Evolutionary conservation across 1,140 invertebrate genomes (phyloP).

Genomic region (Drosophila elegans): DNA sequence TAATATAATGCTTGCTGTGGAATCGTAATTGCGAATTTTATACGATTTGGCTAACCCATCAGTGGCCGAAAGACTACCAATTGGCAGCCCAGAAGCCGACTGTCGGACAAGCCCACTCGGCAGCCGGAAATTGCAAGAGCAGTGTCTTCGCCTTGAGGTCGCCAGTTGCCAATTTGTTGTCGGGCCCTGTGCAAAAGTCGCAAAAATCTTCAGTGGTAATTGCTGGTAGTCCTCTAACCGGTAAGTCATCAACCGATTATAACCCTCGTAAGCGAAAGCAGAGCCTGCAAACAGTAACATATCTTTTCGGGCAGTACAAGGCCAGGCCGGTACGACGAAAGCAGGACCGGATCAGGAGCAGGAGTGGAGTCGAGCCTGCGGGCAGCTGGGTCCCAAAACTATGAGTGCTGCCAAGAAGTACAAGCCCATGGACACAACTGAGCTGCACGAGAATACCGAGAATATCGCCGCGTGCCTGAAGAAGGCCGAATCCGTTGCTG

Average conservation of each 20-base stretch:
- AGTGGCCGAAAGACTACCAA: background rate
- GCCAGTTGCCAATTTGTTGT: conserved; percentile 25
- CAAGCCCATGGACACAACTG: conserved; percentile 77
- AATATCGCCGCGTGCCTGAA: conserved; percentile 75
- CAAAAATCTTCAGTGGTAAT: conserved; percentile 4
- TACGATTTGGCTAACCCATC: conserved; percentile 2
- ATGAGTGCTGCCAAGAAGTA: conserved; percentile 84
- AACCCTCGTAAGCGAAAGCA: no score
- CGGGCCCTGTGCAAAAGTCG: conserved; percentile 23
- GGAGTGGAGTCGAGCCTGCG: conserved; percentile 31
- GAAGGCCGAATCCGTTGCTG: conserved; percentile 51
- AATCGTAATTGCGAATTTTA: conserved; percentile 21
- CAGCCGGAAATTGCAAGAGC: background rate
- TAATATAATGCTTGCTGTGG: conserved; percentile 14
- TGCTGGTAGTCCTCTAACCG: background rate
- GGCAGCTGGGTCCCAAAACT: conserved; percentile 42
- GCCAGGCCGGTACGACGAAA: conserved; percentile 11
- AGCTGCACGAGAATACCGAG: conserved; percentile 76
- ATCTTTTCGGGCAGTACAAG: conserved; percentile 1
- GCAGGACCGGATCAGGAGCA: conserved; percentile 8
- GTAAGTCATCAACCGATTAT: background rate
- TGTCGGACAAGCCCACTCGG: background rate
- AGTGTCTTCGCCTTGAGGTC: conserved; percentile 21
- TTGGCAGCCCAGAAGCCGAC: background rate
- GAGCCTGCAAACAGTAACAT: background rate